Evolutionary conservation across 2,888 invertebrate genomes (phyloP).

Genomic region (Craniophora ligustri): DNA sequence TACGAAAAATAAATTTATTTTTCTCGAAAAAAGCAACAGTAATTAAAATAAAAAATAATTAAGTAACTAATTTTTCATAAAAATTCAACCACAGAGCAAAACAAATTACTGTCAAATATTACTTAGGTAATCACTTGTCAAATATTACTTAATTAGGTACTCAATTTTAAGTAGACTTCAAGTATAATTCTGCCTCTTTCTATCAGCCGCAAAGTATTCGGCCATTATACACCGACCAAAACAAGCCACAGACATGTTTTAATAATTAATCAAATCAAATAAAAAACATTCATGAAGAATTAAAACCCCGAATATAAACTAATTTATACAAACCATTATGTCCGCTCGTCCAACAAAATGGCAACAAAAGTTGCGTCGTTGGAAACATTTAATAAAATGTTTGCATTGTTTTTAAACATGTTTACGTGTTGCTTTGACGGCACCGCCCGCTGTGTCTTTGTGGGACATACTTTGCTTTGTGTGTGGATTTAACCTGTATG

Average conservation of each 20-base stretch:
- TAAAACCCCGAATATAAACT: neutral
- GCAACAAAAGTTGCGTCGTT: constrained; percentile 29
- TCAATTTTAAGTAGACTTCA: too few species aligned
- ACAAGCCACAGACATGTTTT: too few species aligned
- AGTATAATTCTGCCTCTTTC: too few species aligned
- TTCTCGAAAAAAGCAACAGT: too few species aligned
- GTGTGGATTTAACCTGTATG: constrained; percentile 17
- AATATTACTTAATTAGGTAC: too few species aligned
- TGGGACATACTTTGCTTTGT: constrained; percentile 32
- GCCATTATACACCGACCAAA: too few species aligned
- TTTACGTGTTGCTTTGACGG: constrained; percentile 21
- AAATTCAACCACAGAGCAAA: too few species aligned
- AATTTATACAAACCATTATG: constrained; percentile 20
- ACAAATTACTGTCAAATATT: too few species aligned
- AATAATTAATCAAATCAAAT: neutral
- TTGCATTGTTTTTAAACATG: constrained; percentile 38
- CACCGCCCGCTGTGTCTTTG: constrained; percentile 22
- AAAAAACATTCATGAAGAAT: neutral
- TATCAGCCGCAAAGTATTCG: neutral
- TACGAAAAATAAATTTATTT: too few species aligned
- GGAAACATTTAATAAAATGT: constrained; percentile 40
- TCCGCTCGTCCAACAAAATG: constrained; percentile 7
- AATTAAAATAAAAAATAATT: too few species aligned
- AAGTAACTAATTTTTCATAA: too few species aligned
- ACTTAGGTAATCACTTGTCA: too few species aligned